Percentiles rank a stretch among this genome's conserved stretches.
Evolutionary conservation across 2,113 vertebrate species (phyloP).

Genomic region (Noctilio leporinus): DNA sequence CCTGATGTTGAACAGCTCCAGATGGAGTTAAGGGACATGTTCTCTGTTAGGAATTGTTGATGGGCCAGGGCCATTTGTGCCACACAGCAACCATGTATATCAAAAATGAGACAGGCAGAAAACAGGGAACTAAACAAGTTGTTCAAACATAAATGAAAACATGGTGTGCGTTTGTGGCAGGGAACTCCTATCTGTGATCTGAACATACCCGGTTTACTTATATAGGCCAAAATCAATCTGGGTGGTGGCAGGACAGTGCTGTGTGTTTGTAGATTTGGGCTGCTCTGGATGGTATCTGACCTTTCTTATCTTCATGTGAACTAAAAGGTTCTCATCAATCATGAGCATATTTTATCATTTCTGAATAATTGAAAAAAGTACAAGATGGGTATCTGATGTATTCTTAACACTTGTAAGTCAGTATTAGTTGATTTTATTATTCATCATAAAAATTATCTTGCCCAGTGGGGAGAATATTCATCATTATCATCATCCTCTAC

Average conservation of each 20-base stretch:
- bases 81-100: background rate
- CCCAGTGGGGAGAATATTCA: background rate
- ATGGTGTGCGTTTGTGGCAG: background rate
- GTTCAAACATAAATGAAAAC: background rate
- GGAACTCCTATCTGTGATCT: background rate
- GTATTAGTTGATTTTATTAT: background rate
- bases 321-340: background rate
- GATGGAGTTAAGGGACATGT: background rate
- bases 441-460: background rate
- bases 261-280: background rate
- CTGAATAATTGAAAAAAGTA: background rate
- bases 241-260: background rate
- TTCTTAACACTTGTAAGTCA: background rate
- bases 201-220: background rate
- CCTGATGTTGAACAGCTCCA: background rate
- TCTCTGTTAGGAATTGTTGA: background rate
- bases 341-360: background rate
- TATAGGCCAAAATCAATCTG: background rate
- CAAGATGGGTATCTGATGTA: background rate
- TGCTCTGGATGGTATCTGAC: background rate
- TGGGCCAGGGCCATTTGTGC: background rate
- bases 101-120: background rate
- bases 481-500: background rate
- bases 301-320: background rate
- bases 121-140: background rate